Evolutionary conservation across 2,888 invertebrate genomes (phyloP).

Genomic region (Crematogaster levior): DNA sequence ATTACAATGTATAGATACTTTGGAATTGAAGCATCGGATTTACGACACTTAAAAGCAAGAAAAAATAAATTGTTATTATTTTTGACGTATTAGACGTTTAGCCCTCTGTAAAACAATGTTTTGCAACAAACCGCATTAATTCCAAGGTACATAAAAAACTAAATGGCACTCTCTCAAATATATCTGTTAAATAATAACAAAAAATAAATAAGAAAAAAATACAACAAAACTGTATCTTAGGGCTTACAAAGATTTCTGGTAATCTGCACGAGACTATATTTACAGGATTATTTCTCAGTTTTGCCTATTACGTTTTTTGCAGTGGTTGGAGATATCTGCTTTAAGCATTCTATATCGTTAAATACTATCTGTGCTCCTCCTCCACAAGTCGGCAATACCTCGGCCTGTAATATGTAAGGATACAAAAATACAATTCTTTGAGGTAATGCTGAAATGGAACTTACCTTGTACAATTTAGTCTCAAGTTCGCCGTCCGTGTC

Average conservation of each 20-base stretch:
- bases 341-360: slow-evolving; percentile 95
- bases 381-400: slow-evolving; percentile 95
- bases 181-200: slow-evolving; percentile 27
- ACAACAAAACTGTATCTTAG: background rate
- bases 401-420: slow-evolving; percentile 88
- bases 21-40: background rate
- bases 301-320: slow-evolving; percentile 72
- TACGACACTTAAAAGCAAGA: background rate
- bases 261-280: background rate
- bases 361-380: slow-evolving; percentile 98
- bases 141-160: background rate
- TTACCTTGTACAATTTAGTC: slow-evolving; percentile 94
- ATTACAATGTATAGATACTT: slow-evolving; percentile 12
- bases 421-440: background rate
- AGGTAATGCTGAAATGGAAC: background rate
- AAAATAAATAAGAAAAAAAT: slow-evolving; percentile 14
- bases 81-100: background rate
- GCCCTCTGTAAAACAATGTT: background rate
- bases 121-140: background rate
- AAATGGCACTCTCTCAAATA: slow-evolving; percentile 13
- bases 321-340: slow-evolving; percentile 91
- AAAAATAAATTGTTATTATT: slow-evolving; percentile 17
- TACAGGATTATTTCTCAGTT: slow-evolving; percentile 45
- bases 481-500: slow-evolving; percentile 96
- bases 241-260: background rate